Evolutionary conservation across 2,113 vertebrate genomes (phyloP).

Genomic region (Cyphomyrus plagiostoma): DNA sequence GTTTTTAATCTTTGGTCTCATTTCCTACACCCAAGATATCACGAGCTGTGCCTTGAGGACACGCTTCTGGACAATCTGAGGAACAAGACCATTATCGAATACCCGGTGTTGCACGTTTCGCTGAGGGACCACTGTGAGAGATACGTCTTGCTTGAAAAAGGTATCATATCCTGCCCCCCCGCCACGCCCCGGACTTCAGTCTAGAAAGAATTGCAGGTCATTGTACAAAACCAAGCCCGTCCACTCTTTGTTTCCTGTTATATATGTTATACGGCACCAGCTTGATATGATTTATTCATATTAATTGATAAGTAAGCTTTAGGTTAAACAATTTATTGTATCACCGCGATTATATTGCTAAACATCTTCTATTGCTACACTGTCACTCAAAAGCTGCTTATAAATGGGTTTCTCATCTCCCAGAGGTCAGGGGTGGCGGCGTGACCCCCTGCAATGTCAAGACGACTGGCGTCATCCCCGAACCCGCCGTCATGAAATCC

Average conservation of each 20-base stretch:
- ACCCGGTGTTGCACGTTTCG: slow-evolving; percentile 76
- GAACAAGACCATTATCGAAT: slow-evolving; percentile 83
- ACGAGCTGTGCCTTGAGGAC: slow-evolving; percentile 65
- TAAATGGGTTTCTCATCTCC: not conserved
- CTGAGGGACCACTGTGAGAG: slow-evolving; percentile 62
- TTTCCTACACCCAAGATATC: slow-evolving; percentile 63
- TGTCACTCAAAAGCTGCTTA: not conserved
- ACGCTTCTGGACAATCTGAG: slow-evolving; percentile 48
- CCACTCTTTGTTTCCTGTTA: not conserved
- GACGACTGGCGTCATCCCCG: not conserved
- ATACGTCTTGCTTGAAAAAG: slow-evolving; percentile 64
- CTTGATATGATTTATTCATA: not conserved
- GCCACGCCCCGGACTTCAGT: not conserved
- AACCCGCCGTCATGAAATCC: not conserved
- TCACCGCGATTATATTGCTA: not conserved
- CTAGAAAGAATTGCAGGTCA: not conserved
- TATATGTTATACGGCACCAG: not conserved
- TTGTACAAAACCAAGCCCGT: not conserved
- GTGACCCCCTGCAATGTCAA: not conserved
- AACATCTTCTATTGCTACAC: not conserved
- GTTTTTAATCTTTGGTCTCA: not conserved
- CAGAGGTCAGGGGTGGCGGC: not conserved
- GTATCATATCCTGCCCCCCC: slow-evolving; percentile 42
- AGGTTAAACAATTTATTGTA: not conserved
- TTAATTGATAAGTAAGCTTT: not conserved